These are phyloP conservation scores for Limonius californicus DNA, from an alignment of 1,140 invertebrate genomes.

Conservation along the genomic window DNA sequence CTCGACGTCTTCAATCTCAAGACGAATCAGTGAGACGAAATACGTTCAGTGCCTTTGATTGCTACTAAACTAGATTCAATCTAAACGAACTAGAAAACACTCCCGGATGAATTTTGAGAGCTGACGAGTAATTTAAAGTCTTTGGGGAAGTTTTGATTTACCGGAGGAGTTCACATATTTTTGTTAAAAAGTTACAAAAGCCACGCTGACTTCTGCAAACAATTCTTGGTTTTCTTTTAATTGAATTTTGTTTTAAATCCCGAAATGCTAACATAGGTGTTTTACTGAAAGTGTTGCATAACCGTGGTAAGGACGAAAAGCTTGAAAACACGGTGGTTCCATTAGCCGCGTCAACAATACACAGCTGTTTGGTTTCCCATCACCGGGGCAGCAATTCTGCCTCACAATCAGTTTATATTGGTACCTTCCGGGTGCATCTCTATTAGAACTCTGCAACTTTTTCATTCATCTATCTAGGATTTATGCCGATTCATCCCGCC, in stretches of 20 bases:
- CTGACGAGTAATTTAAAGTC: neutral
- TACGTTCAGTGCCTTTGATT: conserved; percentile 27
- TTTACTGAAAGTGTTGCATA: neutral
- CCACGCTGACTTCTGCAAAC: neutral
- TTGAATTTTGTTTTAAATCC: neutral
- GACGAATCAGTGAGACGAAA: conserved; percentile 30
- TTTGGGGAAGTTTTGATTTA: neutral
- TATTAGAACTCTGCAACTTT: neutral
- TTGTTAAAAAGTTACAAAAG: too few relatives aligned
- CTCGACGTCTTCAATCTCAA: conserved; percentile 23
- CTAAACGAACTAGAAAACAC: neutral
- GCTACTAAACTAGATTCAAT: neutral
- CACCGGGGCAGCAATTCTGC: neutral
- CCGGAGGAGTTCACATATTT: neutral
- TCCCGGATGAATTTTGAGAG: conserved; percentile 3
- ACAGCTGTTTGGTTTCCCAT: neutral
- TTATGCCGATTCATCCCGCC: neutral
- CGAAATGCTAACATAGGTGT: neutral
- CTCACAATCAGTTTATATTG: conserved; percentile 1
- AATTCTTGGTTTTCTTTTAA: neutral
- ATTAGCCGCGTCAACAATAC: conserved; percentile 7
- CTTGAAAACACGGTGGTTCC: conserved; percentile 3
- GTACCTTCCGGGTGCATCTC: conserved; percentile 11
- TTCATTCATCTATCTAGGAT: neutral
- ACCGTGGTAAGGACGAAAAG: conserved; percentile 2